Percentiles rank a stretch among this genome's conserved stretches.
These are phyloP conservation scores for Piprites chloris DNA, from an alignment of 2,113 vertebrate genomes.

Conservation along the genomic window DNA sequence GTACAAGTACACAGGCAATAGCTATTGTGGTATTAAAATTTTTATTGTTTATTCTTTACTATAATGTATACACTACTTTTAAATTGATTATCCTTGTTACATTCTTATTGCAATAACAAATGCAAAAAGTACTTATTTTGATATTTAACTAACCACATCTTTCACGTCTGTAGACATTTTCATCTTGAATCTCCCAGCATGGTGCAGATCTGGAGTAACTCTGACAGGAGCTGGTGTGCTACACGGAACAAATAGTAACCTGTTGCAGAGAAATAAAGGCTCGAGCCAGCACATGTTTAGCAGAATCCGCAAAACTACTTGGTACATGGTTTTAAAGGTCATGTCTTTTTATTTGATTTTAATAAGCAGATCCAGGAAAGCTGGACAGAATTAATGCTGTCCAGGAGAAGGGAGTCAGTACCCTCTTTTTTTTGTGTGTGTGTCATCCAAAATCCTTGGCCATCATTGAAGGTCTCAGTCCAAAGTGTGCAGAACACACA, in stretches of 20 bases:
- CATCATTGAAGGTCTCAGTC: background rate
- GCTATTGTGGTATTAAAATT: background rate
- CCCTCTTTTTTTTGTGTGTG: rapidly evolving
- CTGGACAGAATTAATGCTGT: background rate
- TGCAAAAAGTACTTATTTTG: background rate
- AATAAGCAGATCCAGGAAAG: background rate
- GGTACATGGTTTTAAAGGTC: background rate
- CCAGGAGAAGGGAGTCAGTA: background rate
- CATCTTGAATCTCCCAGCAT: background rate
- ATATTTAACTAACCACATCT: background rate
- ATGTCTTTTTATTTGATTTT: background rate
- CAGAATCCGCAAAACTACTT: background rate
- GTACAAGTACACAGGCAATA: background rate
- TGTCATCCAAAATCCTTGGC: background rate
- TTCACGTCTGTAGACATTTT: background rate
- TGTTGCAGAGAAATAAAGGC: background rate
- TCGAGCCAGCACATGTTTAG: background rate
- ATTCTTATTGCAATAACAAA: background rate
- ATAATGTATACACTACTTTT: background rate
- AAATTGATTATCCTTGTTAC: background rate
- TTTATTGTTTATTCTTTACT: background rate
- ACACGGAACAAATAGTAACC: background rate
- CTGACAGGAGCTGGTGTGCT: background rate
- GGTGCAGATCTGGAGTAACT: background rate
- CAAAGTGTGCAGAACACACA: background rate